These are phyloP conservation scores for Physocephala rufipes DNA, from an alignment of 2,888 invertebrate genomes.

Conservation along the genomic window DNA sequence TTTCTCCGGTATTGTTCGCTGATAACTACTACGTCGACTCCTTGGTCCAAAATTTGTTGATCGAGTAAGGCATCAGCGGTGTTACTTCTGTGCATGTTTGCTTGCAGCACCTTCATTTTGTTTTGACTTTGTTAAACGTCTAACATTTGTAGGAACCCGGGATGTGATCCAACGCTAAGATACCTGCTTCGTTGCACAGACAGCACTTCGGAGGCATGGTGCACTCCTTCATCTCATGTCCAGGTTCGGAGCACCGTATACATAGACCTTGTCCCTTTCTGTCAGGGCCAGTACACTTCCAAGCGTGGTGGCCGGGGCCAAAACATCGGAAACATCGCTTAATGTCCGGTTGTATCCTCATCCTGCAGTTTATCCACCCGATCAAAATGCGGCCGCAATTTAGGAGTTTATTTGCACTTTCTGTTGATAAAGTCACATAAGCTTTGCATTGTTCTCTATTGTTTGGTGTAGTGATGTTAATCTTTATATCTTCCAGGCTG, in stretches of 20 bases:
- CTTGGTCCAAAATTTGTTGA: neutral
- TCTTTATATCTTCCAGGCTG: neutral
- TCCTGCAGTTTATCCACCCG: constrained; percentile 7
- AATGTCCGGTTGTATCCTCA: neutral
- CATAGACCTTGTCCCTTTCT: neutral
- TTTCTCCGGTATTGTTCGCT: constrained; percentile 16
- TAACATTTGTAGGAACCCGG: neutral
- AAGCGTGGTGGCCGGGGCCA: neutral
- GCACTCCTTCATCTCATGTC: neutral
- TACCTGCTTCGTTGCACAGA: neutral
- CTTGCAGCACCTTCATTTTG: constrained; percentile 11
- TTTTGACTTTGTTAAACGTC: no score
- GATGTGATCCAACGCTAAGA: no score
- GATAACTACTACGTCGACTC: constrained; percentile 8
- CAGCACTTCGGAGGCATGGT: neutral
- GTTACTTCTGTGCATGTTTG: constrained; percentile 24
- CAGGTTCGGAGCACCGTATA: neutral
- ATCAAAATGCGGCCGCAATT: no score
- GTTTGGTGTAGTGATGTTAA: no score
- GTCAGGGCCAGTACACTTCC: neutral
- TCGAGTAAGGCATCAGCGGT: constrained; percentile 18
- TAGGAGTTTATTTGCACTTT: neutral
- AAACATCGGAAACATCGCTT: neutral
- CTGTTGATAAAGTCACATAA: neutral
- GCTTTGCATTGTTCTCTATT: neutral